These are phyloP conservation scores for Uloborus plumipes DNA, from an alignment of 2,888 invertebrate species.

Conservation along the genomic window DNA sequence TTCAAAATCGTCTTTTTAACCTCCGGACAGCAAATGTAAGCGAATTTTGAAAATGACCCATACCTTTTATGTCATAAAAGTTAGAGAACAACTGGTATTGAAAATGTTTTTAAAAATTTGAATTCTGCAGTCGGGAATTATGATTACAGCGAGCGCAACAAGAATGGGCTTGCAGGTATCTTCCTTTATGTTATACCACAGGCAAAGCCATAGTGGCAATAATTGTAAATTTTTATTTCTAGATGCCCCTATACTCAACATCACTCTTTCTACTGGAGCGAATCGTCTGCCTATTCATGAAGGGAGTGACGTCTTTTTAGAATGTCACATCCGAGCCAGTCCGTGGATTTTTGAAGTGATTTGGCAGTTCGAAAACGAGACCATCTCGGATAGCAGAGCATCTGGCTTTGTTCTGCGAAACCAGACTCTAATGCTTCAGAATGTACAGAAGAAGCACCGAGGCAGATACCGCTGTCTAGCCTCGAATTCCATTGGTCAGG, in stretches of 20 bases:
- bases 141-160: no score
- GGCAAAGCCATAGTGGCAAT: no score
- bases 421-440: slow-evolving; percentile 66
- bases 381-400: slow-evolving; percentile 49
- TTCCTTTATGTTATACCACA: no score
- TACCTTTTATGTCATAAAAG: no score
- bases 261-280: slow-evolving; percentile 85
- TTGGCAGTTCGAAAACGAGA: slow-evolving; percentile 75
- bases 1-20: no score
- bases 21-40: no score
- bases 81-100: no score
- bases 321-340: slow-evolving; percentile 90
- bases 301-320: slow-evolving; percentile 92
- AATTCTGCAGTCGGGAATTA: no score
- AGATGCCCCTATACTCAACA: slow-evolving; percentile 88
- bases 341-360: slow-evolving; percentile 86
- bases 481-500: slow-evolving; percentile 66
- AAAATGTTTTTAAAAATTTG: no score
- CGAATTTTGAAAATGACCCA: no score
- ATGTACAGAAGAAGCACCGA: slow-evolving; percentile 64
- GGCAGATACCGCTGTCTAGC: slow-evolving; percentile 67
- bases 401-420: slow-evolving; percentile 66
- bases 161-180: no score
- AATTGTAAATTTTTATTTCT: slow-evolving; percentile 68
- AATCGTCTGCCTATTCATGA: slow-evolving; percentile 89